Evolutionary conservation across 1,140 invertebrate species (phyloP).

Genomic region (Chironomus tepperi): DNA sequence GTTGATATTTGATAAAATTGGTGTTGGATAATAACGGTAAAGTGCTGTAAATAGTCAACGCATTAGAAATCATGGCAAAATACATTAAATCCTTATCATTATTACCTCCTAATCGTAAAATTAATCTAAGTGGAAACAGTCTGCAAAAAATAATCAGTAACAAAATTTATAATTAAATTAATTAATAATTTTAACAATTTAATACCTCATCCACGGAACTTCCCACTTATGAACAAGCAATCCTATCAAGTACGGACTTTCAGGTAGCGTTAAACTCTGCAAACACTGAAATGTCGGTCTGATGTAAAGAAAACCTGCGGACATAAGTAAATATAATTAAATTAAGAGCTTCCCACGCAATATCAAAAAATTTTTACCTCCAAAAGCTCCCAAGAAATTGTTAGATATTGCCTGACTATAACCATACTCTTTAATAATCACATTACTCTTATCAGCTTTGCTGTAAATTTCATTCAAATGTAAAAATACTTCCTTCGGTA

Average conservation of each 20-base stretch:
- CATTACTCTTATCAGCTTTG: slow-evolving; percentile 61
- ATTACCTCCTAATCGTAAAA: slow-evolving; percentile 59
- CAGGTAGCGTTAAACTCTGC: slow-evolving; percentile 64
- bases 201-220: slow-evolving; percentile 78
- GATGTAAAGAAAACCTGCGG: slow-evolving; percentile 74
- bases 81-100: too few species aligned
- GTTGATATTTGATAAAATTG: slow-evolving; percentile 69
- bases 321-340: background rate
- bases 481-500: slow-evolving; percentile 70
- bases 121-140: slow-evolving; percentile 52
- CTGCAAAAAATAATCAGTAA: background rate
- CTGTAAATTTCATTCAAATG: slow-evolving; percentile 68
- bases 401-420: background rate
- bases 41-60: slow-evolving; percentile 45
- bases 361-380: background rate
- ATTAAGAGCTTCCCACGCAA: background rate
- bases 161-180: background rate
- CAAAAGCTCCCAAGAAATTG: slow-evolving; percentile 2
- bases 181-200: slow-evolving; percentile 36
- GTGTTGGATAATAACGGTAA: slow-evolving; percentile 81
- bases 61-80: too few species aligned
- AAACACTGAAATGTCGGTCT: slow-evolving; percentile 76
- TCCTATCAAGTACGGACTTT: slow-evolving; percentile 68
- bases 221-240: slow-evolving; percentile 81
- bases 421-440: slow-evolving; percentile 23